Conservation (phyloP, 2,888 invertebrate species). For the Brenthis daphne region DNA sequence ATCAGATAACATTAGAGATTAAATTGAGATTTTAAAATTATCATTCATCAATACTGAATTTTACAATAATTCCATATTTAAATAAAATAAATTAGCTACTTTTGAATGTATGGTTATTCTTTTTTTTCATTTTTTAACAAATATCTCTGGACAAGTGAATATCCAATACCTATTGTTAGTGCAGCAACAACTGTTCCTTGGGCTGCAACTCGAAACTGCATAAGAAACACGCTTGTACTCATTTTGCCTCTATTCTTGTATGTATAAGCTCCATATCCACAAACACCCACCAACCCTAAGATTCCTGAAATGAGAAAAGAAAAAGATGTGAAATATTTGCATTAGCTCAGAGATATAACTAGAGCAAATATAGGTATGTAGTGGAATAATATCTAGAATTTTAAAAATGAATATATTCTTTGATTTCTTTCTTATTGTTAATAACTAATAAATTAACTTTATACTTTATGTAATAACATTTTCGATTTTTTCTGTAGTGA, state of each 20-base stretch:
- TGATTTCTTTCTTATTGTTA: no score
- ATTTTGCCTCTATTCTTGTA: slow-evolving; percentile 88
- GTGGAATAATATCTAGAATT: no score
- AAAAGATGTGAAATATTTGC: no score
- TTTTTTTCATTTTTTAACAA: slow-evolving; percentile 63
- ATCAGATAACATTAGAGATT: slow-evolving; percentile 11
- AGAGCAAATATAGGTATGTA: no score
- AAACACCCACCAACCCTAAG: slow-evolving; percentile 84
- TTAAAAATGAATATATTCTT: no score
- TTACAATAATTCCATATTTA: slow-evolving; percentile 22
- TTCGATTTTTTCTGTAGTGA: no score
- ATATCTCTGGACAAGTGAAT: slow-evolving; percentile 84
- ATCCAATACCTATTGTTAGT: slow-evolving; percentile 87
- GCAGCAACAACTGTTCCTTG: slow-evolving; percentile 92
- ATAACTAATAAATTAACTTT: no score
- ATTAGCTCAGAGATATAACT: no score
- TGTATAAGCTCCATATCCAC: slow-evolving; percentile 87
- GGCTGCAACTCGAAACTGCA: slow-evolving; percentile 93
- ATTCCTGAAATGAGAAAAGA: slow-evolving; percentile 82
- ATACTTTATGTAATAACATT: no score
- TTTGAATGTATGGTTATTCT: slow-evolving; percentile 43
- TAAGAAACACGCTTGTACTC: slow-evolving; percentile 91
- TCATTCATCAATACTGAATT: slow-evolving; percentile 22
- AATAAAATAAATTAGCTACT: slow-evolving; percentile 5
- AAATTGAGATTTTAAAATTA: slow-evolving; percentile 29